A percentile compares a stretch with the other conserved stretches of the same genome.
Evolutionary conservation across 2,797 vertebrate genomes (phyloP).

Genomic region (Catamblyrhynchus diadema): DNA sequence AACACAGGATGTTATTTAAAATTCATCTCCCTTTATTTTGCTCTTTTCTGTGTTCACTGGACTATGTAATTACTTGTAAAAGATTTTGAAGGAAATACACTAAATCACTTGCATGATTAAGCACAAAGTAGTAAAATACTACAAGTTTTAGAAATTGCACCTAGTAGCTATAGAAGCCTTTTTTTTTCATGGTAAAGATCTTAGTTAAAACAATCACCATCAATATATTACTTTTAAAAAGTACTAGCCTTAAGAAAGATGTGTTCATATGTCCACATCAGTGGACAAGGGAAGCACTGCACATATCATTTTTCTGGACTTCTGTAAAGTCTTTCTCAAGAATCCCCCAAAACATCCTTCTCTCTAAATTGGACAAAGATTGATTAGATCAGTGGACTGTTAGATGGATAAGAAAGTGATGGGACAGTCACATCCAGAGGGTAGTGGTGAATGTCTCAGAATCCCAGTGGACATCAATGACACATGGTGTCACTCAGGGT

Average conservation of each 20-base stretch:
- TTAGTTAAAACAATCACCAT: background rate
- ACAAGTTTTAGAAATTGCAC: background rate
- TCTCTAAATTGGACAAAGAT: background rate
- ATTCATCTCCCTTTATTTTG: background rate
- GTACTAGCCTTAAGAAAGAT: background rate
- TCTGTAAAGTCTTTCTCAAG: background rate
- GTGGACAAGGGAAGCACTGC: background rate
- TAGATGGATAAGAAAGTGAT: background rate
- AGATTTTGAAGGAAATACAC: background rate
- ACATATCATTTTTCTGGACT: background rate
- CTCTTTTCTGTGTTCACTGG: background rate
- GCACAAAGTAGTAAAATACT: background rate
- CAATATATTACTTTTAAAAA: background rate
- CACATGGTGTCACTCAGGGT: no score
- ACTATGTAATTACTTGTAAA: slow-evolving; percentile 27
- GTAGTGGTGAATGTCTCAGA: background rate
- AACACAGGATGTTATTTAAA: background rate
- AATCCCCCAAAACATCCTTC: background rate
- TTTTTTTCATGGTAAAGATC: background rate
- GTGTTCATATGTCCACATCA: background rate
- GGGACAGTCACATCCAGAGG: background rate
- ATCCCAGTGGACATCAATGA: background rate
- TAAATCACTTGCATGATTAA: background rate
- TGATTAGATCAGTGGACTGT: background rate
- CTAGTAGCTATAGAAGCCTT: background rate